These are phyloP conservation scores for Conops quadrifasciatus DNA, from an alignment of 2,888 invertebrate species.

Conservation along the genomic window DNA sequence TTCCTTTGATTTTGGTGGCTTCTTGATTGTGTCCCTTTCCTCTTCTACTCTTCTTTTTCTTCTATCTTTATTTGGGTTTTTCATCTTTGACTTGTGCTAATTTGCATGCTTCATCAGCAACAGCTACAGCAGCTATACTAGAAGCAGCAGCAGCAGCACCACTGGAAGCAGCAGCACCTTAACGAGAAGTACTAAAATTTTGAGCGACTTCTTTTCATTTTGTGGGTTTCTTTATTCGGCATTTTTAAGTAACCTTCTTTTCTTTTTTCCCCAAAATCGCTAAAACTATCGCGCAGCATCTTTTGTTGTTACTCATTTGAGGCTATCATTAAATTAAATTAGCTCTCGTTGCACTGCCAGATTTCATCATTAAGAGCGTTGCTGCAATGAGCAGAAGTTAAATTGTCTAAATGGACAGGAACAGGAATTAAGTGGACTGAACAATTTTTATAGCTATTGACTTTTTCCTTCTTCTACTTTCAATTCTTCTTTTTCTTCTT, in stretches of 20 bases:
- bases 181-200: slow-evolving; percentile 7
- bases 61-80: too few relatives aligned
- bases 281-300: too few relatives aligned
- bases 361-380: slow-evolving; percentile 2
- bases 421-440: neutral
- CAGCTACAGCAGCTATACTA: too few relatives aligned
- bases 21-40: neutral
- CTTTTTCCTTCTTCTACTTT: too few relatives aligned
- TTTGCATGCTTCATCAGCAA: slow-evolving; percentile 27
- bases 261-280: neutral
- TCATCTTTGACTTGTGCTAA: neutral
- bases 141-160: too few relatives aligned
- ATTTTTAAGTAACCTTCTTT: neutral
- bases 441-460: neutral
- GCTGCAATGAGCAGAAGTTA: neutral
- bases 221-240: neutral
- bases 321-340: neutral
- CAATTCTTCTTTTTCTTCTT: neutral
- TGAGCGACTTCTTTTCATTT: too few relatives aligned
- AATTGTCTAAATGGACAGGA: neutral
- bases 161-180: too few relatives aligned
- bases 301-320: neutral
- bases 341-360: neutral
- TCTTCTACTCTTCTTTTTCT: neutral
- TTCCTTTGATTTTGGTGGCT: neutral